phyloP scores from a whole-genome alignment of 2,888 invertebrate species.

The Creontiades dilutus region DNA sequence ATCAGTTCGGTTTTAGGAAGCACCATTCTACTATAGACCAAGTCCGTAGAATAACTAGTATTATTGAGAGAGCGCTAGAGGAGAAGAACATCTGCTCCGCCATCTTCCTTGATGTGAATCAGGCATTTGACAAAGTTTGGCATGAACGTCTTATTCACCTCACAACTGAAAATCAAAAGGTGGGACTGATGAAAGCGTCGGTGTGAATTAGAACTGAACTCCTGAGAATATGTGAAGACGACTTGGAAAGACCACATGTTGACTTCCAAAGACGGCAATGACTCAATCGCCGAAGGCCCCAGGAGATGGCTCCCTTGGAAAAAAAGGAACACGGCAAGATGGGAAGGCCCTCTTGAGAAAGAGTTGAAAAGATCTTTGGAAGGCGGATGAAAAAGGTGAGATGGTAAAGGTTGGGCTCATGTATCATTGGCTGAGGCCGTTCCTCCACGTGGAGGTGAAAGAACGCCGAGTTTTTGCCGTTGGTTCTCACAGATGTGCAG shows the following conservation, averaged over 20 bases:
- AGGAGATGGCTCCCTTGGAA: neutral
- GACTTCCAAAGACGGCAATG: constrained; percentile 22
- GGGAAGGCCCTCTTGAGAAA: neutral
- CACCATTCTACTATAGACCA: too few relatives aligned
- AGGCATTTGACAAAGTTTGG: too few relatives aligned
- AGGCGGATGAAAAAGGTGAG: constrained; percentile 56
- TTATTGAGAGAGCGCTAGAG: too few relatives aligned
- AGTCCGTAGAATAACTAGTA: too few relatives aligned
- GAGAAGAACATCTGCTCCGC: too few relatives aligned
- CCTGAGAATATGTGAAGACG: constrained; percentile 4
- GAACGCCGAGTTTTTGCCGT: constrained; percentile 60
- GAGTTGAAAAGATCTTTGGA: constrained; percentile 25
- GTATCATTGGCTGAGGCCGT: constrained; percentile 66
- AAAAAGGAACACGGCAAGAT: neutral
- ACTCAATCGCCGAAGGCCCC: constrained; percentile 2
- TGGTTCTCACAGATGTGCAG: constrained; percentile 70
- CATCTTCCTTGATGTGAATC: too few relatives aligned
- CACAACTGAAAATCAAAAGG: too few relatives aligned
- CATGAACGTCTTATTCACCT: too few relatives aligned
- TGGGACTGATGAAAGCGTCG: too few relatives aligned
- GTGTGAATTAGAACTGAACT: neutral
- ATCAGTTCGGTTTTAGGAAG: too few relatives aligned
- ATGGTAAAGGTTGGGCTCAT: constrained; percentile 57
- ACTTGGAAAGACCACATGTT: neutral
- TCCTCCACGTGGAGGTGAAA: constrained; percentile 68